These are phyloP conservation scores for Pseudochirops cupreus DNA, from an alignment of 2,797 vertebrate genomes.

Conservation along the genomic window DNA sequence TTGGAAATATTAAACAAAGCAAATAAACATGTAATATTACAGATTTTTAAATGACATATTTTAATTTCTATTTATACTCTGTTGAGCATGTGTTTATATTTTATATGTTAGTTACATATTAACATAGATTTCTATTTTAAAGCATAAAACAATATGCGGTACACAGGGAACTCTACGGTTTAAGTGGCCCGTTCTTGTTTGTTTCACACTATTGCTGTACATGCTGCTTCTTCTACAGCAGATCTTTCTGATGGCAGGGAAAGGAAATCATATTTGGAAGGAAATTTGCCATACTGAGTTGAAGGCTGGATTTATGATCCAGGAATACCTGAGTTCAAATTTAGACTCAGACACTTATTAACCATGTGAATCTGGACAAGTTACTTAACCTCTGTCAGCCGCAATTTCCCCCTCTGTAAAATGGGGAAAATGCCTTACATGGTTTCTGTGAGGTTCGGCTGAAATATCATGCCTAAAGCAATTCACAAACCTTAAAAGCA, in stretches of 20 bases:
- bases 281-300: neutral
- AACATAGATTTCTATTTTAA: too few species aligned
- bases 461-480: neutral
- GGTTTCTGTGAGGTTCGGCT: neutral
- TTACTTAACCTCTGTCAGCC: neutral
- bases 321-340: neutral
- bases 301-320: neutral
- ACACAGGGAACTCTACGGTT: neutral
- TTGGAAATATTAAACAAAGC: neutral
- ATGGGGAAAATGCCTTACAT: too few species aligned
- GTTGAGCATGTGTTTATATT: too few species aligned
- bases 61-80: too few species aligned
- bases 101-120: too few species aligned
- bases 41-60: neutral
- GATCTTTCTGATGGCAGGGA: neutral
- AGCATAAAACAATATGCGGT: neutral
- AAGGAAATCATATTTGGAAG: neutral
- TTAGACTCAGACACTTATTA: neutral
- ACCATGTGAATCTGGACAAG: neutral
- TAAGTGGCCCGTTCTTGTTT: neutral
- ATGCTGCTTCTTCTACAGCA: neutral
- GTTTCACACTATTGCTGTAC: neutral
- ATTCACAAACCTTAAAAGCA: neutral
- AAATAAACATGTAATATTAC: neutral
- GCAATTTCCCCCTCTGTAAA: neutral